phyloP scores from a whole-genome alignment of 2,888 invertebrate species.

The Palloptera scutellata region DNA sequence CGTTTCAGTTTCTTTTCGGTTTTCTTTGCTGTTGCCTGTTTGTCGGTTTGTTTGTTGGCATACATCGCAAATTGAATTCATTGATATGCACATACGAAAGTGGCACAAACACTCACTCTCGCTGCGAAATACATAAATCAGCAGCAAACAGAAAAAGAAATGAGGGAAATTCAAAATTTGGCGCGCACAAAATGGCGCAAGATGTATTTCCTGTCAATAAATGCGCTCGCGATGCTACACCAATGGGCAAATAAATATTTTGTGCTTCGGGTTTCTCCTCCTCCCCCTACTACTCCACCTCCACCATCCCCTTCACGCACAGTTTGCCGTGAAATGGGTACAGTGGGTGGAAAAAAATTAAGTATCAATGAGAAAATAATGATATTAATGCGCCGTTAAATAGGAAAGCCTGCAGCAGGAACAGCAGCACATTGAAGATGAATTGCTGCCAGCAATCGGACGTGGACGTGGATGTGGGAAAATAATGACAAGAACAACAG shows the following conservation, averaged over 20 bases:
- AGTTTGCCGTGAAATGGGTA: too few species aligned
- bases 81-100: neutral
- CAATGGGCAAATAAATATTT: neutral
- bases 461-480: neutral
- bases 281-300: too few species aligned
- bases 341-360: neutral
- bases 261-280: too few species aligned
- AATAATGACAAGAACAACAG: neutral
- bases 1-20: too few species aligned
- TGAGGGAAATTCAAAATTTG: conserved; percentile 21
- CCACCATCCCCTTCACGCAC: too few species aligned
- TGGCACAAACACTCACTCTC: neutral
- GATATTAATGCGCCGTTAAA: conserved; percentile 54
- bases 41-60: neutral
- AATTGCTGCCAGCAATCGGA: neutral
- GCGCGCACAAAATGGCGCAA: neutral
- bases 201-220: conserved; percentile 14
- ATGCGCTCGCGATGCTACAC: conserved; percentile 12
- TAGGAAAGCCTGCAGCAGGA: conserved; percentile 24
- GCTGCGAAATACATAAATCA: neutral
- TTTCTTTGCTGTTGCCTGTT: too few species aligned
- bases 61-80: conserved; percentile 5
- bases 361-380: conserved; percentile 47
- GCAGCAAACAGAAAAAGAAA: conserved; percentile 2
- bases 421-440: conserved; percentile 3